Evolutionary conservation across 2,113 vertebrate species (phyloP).

Genomic region (Gavia stellata): DNA sequence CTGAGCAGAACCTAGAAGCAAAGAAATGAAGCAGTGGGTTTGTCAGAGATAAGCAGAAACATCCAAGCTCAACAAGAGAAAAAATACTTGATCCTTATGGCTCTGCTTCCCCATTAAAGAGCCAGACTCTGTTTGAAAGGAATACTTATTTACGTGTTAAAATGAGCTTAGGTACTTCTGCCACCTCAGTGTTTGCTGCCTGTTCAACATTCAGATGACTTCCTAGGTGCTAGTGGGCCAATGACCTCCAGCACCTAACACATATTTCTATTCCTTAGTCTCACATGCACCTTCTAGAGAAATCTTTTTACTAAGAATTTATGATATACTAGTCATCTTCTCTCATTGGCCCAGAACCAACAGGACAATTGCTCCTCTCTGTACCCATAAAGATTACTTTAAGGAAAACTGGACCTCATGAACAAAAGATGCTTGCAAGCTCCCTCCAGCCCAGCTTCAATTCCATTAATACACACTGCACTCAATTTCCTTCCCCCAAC

Average conservation of each 20-base stretch:
- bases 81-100: not conserved
- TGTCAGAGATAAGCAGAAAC: not conserved
- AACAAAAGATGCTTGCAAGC: not conserved
- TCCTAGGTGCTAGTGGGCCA: not conserved
- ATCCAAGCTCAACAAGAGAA: not conserved
- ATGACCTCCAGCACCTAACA: not conserved
- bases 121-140: not conserved
- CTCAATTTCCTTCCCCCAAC: not conserved
- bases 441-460: not conserved
- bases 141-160: not conserved
- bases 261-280: not conserved
- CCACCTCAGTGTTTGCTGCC: not conserved
- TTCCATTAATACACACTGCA: not conserved
- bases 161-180: not conserved
- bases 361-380: not conserved
- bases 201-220: not conserved
- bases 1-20: not conserved
- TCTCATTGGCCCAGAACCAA: not conserved
- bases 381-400: not conserved
- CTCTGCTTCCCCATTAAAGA: not conserved
- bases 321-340: not conserved
- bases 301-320: not conserved
- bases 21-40: not conserved
- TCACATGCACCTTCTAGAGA: not conserved
- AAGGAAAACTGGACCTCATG: not conserved